phyloP scores from a whole-genome alignment of 2,888 invertebrate genomes.

The Papilio elwesi region DNA sequence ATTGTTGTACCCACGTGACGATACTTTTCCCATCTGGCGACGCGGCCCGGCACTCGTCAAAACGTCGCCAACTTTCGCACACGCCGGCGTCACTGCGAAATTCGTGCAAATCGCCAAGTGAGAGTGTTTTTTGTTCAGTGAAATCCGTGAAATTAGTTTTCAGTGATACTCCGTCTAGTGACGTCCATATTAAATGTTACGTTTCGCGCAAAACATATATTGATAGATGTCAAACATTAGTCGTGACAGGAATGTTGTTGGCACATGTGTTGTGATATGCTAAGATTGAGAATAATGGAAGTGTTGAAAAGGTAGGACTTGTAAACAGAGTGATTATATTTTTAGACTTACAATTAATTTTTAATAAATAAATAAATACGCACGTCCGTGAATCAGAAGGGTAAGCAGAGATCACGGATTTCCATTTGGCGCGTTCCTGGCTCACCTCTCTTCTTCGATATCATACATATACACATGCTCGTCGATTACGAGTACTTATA shows the following conservation, averaged over 20 bases:
- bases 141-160: conserved; percentile 30
- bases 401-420: conserved; percentile 29
- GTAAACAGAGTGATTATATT: not conserved
- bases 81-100: conserved; percentile 41
- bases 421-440: too few relatives aligned
- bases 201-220: conserved; percentile 38
- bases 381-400: too few relatives aligned
- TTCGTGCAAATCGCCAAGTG: conserved; percentile 41
- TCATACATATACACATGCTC: too few relatives aligned
- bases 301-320: conserved; percentile 60
- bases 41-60: conserved; percentile 57
- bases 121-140: conserved; percentile 43
- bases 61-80: conserved; percentile 68
- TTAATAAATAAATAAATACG: too few relatives aligned
- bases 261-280: conserved; percentile 54
- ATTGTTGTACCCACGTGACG: conserved; percentile 64
- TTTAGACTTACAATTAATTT: too few relatives aligned
- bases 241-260: conserved; percentile 34
- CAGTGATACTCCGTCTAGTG: conserved; percentile 31
- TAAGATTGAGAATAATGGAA: conserved; percentile 61
- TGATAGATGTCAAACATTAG: conserved; percentile 18
- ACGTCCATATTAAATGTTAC: conserved; percentile 31
- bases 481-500: too few relatives aligned
- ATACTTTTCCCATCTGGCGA: conserved; percentile 57
- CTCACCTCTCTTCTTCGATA: too few relatives aligned